Base-by-base conservation (phyloP, 2,888 invertebrate species). In the Orthosia cruda region DNA sequence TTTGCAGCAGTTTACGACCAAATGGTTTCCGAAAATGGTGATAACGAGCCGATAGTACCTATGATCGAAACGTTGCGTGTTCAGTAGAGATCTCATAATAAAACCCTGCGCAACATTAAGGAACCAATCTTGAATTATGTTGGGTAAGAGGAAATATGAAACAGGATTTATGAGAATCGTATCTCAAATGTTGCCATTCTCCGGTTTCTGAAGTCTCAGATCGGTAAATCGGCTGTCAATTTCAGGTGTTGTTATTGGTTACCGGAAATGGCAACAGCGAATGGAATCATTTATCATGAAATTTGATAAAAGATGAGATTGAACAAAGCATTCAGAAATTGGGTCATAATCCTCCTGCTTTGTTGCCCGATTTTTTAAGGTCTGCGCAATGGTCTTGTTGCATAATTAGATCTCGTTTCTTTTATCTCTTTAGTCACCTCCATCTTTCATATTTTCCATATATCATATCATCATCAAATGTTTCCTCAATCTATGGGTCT, bases 1-100 rank as follows among this genome's bases (percentile, higher is more conserved):
- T 81, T 81, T 72, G 64, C 74, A 74, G 62, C 64, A 64, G 65
- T 78, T 81, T 77, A 80, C 63, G 76, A 85, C 71, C 81, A 66
- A 65, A 71, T 50, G 69, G 70, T 75, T 81, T 40, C 45, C 52
- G 32, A 72, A 74, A 79, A 86, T 74, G 62, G 66, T 63, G 71
- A 70, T 76, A 64, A 80, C 62, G 67, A 61, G n/a, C 58, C 61
- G 73, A 69, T 70, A 71, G 50, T 50, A 71, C n/a, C 13, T 47
- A 68, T 66, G 58, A 62, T 63, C 5, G 50, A 57, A 62, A 73
- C 55, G 76, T 58, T 62, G 72, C 57, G 75, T 76, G 62, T 64
- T 74, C 73, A 73, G 72, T 70, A 47, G 57, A 71, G 55, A 71
- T 77, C 54, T 63, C 16, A 55, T 69, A 75, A 84, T 77, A 84